Conservation (phyloP, 2,113 vertebrate species). For the Eudyptes chrysolophus region DNA sequence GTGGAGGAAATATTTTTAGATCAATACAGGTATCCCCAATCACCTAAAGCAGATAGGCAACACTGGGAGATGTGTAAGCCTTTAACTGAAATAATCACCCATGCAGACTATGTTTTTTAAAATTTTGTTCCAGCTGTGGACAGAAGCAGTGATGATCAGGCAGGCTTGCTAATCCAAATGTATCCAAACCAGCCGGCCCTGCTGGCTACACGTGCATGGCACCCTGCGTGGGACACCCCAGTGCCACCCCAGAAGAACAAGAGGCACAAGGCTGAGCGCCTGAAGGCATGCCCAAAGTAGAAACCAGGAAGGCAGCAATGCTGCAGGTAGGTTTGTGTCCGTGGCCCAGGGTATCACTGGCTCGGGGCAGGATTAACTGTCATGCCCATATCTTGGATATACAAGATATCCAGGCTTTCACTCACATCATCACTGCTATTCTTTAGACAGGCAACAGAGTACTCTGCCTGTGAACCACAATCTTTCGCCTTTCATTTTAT, state of each 20-base stretch:
- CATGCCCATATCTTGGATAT: rapidly evolving
- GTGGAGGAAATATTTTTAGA: neutral
- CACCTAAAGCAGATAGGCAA: neutral
- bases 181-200: neutral
- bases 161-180: neutral
- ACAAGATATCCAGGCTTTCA: neutral
- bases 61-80: neutral
- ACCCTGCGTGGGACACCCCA: rapidly evolving
- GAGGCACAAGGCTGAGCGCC: neutral
- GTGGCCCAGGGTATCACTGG: neutral
- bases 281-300: neutral
- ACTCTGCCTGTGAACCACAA: neutral
- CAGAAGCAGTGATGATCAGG: neutral
- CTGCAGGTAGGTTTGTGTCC: neutral
- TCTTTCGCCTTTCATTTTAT: neutral
- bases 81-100: neutral
- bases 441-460: neutral
- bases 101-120: rapidly evolving
- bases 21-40: neutral
- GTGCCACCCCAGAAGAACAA: neutral
- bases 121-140: neutral
- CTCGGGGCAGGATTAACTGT: neutral
- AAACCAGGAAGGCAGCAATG: neutral
- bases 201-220: rapidly evolving
- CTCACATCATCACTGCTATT: neutral